Evolutionary conservation across 2,113 vertebrate genomes (phyloP).

Genomic region (Peromyscus maniculatus): DNA sequence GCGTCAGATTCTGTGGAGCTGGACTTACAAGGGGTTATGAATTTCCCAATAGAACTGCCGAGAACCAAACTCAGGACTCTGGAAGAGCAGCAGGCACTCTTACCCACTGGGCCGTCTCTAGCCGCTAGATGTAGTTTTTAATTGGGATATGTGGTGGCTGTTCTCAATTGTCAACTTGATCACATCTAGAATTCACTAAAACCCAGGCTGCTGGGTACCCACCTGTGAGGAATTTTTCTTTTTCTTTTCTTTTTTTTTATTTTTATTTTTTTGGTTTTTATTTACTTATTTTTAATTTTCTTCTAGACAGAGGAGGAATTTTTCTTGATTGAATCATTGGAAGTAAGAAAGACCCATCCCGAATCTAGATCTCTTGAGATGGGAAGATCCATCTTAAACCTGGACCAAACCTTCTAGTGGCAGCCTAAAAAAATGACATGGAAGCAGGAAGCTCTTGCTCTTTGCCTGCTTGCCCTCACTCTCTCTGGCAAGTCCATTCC

Average conservation of each 20-base stretch:
- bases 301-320: not conserved
- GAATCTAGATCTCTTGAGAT: not conserved
- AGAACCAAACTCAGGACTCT: not conserved
- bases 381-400: not conserved
- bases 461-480: not conserved
- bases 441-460: not conserved
- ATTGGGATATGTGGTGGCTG: not conserved
- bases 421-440: not conserved
- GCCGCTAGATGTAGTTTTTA: not conserved
- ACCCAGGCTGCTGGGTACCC: not conserved
- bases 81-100: not conserved
- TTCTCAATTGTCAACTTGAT: not conserved
- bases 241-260: not conserved
- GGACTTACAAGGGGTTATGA: not conserved
- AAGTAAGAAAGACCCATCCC: not conserved
- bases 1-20: not conserved
- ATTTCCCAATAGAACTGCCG: too few species aligned
- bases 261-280: not conserved
- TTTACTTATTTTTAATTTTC: not conserved
- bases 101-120: not conserved
- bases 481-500: not conserved
- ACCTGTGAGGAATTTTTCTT: not conserved
- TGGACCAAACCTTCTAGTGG: not conserved
- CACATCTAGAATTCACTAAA: not conserved
- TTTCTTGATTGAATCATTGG: not conserved